Conservation (phyloP, 2,797 vertebrate species). For the Urosaurus nigricauda region DNA sequence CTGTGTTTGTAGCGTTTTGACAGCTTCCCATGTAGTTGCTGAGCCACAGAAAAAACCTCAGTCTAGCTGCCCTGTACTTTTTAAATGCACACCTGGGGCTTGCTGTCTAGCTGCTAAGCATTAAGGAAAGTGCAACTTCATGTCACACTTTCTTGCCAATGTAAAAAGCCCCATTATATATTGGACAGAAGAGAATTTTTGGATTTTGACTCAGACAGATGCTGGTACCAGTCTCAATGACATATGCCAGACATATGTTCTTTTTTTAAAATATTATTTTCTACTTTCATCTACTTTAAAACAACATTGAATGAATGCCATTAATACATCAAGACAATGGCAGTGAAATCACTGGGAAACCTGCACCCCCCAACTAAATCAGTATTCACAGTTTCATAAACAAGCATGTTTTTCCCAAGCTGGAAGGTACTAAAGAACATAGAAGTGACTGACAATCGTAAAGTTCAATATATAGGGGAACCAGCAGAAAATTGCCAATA, state of each 20-base stretch:
- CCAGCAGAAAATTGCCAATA: neutral
- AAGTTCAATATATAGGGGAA: conserved; percentile 19
- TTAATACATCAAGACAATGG: conserved; percentile 30
- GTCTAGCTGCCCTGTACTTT: too few relatives aligned
- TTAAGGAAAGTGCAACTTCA: too few relatives aligned
- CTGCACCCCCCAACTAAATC: conserved; percentile 15
- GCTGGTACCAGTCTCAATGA: conserved; percentile 23
- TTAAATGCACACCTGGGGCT: too few relatives aligned
- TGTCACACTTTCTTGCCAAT: too few relatives aligned
- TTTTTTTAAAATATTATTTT: too few relatives aligned
- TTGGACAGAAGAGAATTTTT: neutral
- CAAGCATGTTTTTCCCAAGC: conserved; percentile 18
- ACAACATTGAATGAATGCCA: conserved; percentile 23
- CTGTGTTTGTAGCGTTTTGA: too few relatives aligned
- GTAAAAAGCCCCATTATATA: too few relatives aligned
- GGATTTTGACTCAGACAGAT: neutral
- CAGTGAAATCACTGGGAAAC: conserved; percentile 28
- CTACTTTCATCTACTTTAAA: conserved; percentile 1
- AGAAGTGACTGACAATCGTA: neutral
- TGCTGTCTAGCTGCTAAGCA: too few relatives aligned
- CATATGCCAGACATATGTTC: neutral
- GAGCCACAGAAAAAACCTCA: too few relatives aligned
- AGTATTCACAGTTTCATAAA: neutral
- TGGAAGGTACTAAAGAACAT: conserved; percentile 18
- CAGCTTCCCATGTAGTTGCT: too few relatives aligned